A percentile compares a stretch with the other conserved stretches of the same genome.
Conservation (phyloP, 2,797 vertebrate genomes). For the Glossophaga mutica region DNA sequence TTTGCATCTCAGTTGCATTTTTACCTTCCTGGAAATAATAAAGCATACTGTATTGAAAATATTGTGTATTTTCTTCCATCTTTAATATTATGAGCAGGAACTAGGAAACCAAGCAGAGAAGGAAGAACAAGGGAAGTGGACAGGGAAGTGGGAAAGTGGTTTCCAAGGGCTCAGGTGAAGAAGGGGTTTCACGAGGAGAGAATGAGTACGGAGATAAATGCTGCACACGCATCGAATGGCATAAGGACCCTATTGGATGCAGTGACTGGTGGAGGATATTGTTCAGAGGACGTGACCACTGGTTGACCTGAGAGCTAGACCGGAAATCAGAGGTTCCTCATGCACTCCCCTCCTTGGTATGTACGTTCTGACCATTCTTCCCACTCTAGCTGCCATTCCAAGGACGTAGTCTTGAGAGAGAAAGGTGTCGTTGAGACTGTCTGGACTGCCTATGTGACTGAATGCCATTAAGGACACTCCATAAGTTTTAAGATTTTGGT, state of each 20-base stretch:
- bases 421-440: not conserved
- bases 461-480: not conserved
- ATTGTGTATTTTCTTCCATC: no score
- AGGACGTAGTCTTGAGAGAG: not conserved
- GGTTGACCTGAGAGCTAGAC: not conserved
- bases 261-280: not conserved
- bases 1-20: no score
- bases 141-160: not conserved
- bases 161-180: not conserved
- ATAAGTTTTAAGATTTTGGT: not conserved
- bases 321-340: not conserved
- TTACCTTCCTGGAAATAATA: no score
- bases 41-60: no score
- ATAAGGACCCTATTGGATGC: not conserved
- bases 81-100: not conserved
- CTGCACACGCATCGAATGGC: not conserved
- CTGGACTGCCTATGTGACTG: not conserved
- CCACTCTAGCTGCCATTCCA: no score
- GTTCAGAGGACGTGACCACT: not conserved
- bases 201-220: not conserved
- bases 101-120: not conserved
- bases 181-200: not conserved
- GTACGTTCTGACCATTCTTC: not conserved
- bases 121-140: not conserved
- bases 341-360: not conserved